Conservation (phyloP, 2,888 invertebrate genomes). For the Ennomos fuscantarius region DNA sequence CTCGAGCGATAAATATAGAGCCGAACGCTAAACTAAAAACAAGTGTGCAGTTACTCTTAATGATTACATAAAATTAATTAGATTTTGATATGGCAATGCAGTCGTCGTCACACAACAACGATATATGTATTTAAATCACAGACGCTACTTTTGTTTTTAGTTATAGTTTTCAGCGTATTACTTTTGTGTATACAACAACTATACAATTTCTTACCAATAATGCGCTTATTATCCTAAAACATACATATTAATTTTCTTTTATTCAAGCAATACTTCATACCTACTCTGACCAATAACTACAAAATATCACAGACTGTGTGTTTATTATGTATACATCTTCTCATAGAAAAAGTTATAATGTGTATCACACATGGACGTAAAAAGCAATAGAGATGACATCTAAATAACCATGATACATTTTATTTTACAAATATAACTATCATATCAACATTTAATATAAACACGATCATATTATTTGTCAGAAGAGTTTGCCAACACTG, state of each 20-base stretch:
- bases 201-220: slow-evolving; percentile 79
- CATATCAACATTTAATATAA: slow-evolving; percentile 67
- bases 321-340: slow-evolving; percentile 85
- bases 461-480: slow-evolving; percentile 75
- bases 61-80: slow-evolving; percentile 73
- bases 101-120: slow-evolving; percentile 71
- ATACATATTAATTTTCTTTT: slow-evolving; percentile 71
- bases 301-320: slow-evolving; percentile 85
- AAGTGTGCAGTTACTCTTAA: slow-evolving; percentile 58
- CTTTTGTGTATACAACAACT: slow-evolving; percentile 74
- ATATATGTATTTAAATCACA: slow-evolving; percentile 82
- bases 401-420: slow-evolving; percentile 74
- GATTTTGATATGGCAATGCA: slow-evolving; percentile 82
- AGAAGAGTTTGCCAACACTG: slow-evolving; percentile 69
- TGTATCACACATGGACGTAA: slow-evolving; percentile 84
- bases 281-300: slow-evolving; percentile 83
- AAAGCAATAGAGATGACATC: slow-evolving; percentile 81
- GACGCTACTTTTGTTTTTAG: slow-evolving; percentile 73
- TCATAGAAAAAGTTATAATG: slow-evolving; percentile 81
- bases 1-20: slow-evolving; percentile 52
- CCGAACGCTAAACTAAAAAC: slow-evolving; percentile 55
- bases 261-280: slow-evolving; percentile 82
- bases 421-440: slow-evolving; percentile 66
- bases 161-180: slow-evolving; percentile 62
- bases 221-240: slow-evolving; percentile 79